These are phyloP conservation scores for Campoplex capitator DNA, from an alignment of 2,888 invertebrate species.

Conservation along the genomic window DNA sequence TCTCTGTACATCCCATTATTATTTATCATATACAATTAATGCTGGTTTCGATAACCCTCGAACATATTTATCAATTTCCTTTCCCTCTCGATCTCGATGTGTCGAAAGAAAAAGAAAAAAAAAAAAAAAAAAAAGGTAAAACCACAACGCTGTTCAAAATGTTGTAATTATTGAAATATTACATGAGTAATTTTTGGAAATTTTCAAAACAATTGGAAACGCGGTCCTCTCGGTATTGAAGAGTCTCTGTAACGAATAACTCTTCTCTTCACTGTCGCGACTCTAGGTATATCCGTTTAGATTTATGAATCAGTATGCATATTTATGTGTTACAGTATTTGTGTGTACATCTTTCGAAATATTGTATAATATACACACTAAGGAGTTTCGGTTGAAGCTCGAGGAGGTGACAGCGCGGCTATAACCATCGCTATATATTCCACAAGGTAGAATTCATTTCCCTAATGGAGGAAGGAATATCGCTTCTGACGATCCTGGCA, in stretches of 20 bases:
- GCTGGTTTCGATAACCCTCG: background rate
- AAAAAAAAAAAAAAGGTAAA: background rate
- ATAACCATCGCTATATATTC: conserved; percentile 19
- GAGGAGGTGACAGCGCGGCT: conserved; percentile 46
- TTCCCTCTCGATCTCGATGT: too few relatives aligned
- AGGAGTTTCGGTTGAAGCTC: conserved; percentile 34
- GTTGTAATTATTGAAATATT: too few relatives aligned
- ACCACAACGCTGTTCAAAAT: too few relatives aligned
- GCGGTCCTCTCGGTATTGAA: too few relatives aligned
- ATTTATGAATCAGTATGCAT: background rate
- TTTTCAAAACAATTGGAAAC: too few relatives aligned
- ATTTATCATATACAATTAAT: background rate
- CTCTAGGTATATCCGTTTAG: too few relatives aligned
- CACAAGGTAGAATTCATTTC: conserved; percentile 79
- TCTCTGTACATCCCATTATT: conserved; percentile 24
- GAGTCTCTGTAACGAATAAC: too few relatives aligned
- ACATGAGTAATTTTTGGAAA: too few relatives aligned
- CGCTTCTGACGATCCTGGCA: conserved; percentile 76
- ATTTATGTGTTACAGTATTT: background rate
- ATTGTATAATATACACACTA: background rate
- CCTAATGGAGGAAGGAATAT: conserved; percentile 81
- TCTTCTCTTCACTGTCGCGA: too few relatives aligned
- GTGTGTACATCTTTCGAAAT: background rate
- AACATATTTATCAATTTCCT: too few relatives aligned
- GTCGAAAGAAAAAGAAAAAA: background rate